These are phyloP conservation scores for Rousettus madagascariensis DNA, from an alignment of 2,797 vertebrate genomes.

Conservation along the genomic window DNA sequence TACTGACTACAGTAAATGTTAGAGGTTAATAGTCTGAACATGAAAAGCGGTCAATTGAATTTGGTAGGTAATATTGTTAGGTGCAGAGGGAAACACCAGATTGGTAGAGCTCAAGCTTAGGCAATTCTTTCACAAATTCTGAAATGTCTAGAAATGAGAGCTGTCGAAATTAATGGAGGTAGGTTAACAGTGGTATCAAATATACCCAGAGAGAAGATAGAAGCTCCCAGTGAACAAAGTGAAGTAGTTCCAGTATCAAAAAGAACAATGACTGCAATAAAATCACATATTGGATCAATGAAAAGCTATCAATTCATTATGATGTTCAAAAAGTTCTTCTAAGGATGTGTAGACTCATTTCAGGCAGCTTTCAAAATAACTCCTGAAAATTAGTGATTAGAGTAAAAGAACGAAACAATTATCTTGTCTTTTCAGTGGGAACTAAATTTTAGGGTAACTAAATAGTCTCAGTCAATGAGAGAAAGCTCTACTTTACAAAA, in stretches of 20 bases:
- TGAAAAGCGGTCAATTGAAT: not conserved
- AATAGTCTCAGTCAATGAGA: not conserved
- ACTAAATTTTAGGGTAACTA: conserved; percentile 38
- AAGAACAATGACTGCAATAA: conserved; percentile 2
- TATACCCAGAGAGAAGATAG: not conserved
- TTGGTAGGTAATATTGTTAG: not conserved
- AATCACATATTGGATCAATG: not conserved
- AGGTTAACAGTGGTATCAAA: not conserved
- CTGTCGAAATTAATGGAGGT: conserved; percentile 19
- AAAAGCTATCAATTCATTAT: conserved; percentile 45
- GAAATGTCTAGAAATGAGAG: conserved; percentile 21
- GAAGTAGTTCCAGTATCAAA: conserved; percentile 28
- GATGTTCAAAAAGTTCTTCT: not conserved
- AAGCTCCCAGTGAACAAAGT: not conserved
- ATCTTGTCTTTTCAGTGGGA: not conserved
- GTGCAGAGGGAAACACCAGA: not conserved
- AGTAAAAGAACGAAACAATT: conserved; percentile 16
- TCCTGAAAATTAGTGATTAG: not conserved
- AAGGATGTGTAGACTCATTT: conserved; percentile 12
- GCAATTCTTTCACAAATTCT: conserved; percentile 28
- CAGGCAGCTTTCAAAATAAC: conserved; percentile 7
- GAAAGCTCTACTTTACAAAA: conserved; percentile 14
- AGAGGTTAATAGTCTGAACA: conserved; percentile 25
- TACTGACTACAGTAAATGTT: not conserved
- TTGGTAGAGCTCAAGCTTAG: not conserved